Evolutionary conservation across 2,888 invertebrate species (phyloP), one percentile per base, ranked within the genome.

Genomic region (Melinopterus prodromus): DNA sequence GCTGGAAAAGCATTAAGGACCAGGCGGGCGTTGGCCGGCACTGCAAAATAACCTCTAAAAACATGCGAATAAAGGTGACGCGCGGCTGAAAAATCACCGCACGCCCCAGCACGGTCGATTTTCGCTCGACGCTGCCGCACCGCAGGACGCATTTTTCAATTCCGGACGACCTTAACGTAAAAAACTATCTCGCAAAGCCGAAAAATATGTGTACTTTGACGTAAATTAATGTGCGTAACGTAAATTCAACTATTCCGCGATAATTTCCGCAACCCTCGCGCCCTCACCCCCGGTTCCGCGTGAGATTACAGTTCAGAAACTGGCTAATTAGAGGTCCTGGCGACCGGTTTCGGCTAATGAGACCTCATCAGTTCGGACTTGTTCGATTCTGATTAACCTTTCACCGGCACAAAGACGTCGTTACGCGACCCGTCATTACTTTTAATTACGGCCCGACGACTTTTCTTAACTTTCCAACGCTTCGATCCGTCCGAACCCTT

Each of bases 201-300:
- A 89, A 89, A 89, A 89, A 89, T 89, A 88, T 89, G 89, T 88
- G 89, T 88, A 87, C 89, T 89, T 89, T 89, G 89, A 89, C 89
- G 88, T 89, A 88, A 89, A 89, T 89, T 89, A 89, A 89, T 89
- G 89, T 89, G 89, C 89, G 89, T 89, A 86, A 86, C 88, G 88
- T 88, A 89, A 89, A 89, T 89, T 89, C 88, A 89, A 89, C 89
- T 89, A 89, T 89, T 89, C 88, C 84, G 86, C 88, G 87, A 88
- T 89, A 88, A 89, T 88, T 89, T 88, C 86, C 74, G 16, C 35
- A 14, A 4, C 16, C 12, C 16, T n/a, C n/a, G n/a, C n/a, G n/a
- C 71, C 71, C 71, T 9, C 16, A 16, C 15, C 16, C 1, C 53
- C 53, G 53, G 53, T 86, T 86, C 87, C 86, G 86, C 86, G 82